These are phyloP conservation scores for Xylocampa areola DNA, from an alignment of 2,888 invertebrate genomes.

Conservation along the genomic window DNA sequence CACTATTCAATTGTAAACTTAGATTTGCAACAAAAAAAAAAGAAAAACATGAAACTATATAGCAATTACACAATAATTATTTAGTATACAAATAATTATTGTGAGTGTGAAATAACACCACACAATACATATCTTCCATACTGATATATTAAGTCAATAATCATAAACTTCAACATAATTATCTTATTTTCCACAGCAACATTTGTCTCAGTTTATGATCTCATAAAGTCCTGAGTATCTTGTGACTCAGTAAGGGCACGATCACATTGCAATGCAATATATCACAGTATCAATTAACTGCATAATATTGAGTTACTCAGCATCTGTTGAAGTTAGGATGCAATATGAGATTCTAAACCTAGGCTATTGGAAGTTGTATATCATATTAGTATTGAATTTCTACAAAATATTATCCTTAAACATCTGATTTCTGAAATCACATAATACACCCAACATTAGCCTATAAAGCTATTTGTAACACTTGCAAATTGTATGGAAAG, in stretches of 20 bases:
- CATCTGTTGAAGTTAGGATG: conserved; percentile 30
- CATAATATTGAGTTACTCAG: conserved; percentile 39
- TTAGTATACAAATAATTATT: no score
- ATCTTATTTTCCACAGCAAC: neutral
- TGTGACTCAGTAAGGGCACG: conserved; percentile 30
- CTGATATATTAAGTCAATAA: neutral
- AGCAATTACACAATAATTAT: no score
- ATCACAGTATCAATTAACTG: conserved; percentile 48
- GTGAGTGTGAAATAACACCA: neutral
- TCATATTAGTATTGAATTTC: no score
- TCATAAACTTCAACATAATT: neutral
- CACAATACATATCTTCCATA: neutral
- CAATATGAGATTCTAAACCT: conserved; percentile 32
- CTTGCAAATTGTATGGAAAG: neutral
- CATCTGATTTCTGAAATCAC: no score
- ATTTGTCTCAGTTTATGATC: conserved; percentile 29
- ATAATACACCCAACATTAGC: no score
- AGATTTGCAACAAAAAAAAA: no score
- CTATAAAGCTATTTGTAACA: no score
- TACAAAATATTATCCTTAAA: no score
- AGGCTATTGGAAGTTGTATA: conserved; percentile 8
- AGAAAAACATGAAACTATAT: no score
- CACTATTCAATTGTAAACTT: no score
- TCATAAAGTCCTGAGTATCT: conserved; percentile 26
- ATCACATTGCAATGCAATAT: conserved; percentile 40